These are phyloP conservation scores for Netelia virgata DNA, from an alignment of 2,888 invertebrate genomes.

Conservation along the genomic window DNA sequence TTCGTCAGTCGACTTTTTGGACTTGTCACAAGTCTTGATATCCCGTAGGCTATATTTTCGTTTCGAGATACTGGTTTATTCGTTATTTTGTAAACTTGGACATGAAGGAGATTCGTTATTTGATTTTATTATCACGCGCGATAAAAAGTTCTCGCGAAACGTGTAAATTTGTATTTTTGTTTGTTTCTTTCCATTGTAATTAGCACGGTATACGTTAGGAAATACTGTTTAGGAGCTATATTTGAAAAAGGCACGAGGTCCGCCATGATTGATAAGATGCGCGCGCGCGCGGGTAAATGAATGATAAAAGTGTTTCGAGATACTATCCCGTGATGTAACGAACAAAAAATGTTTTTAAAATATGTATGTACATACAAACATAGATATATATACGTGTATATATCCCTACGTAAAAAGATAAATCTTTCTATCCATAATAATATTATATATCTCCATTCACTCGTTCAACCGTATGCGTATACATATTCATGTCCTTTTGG, in stretches of 20 bases:
- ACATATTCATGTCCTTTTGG: constrained; percentile 71
- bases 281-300: constrained; percentile 6
- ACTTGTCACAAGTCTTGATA: constrained; percentile 54
- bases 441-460: constrained; percentile 38
- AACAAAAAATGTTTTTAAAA: background rate
- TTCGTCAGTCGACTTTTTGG: constrained; percentile 50
- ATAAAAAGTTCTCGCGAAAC: constrained; percentile 7
- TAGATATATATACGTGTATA: constrained; percentile 37
- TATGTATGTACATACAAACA: constrained; percentile 27
- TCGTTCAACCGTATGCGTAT: constrained; percentile 60
- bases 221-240: constrained; percentile 57
- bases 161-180: constrained; percentile 2
- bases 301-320: background rate
- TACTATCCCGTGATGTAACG: background rate
- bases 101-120: constrained; percentile 56
- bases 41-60: constrained; percentile 21
- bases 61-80: constrained; percentile 13
- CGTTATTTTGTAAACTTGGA: background rate
- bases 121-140: constrained; percentile 22
- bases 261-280: constrained; percentile 28
- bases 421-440: constrained; percentile 52
- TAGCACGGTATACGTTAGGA: constrained; percentile 27
- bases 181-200: constrained; percentile 33
- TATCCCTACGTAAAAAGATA: constrained; percentile 52
- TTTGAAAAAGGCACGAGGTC: constrained; percentile 63